Conservation (phyloP, 2,888 invertebrate genomes). For the Drosophila incognita region DNA sequence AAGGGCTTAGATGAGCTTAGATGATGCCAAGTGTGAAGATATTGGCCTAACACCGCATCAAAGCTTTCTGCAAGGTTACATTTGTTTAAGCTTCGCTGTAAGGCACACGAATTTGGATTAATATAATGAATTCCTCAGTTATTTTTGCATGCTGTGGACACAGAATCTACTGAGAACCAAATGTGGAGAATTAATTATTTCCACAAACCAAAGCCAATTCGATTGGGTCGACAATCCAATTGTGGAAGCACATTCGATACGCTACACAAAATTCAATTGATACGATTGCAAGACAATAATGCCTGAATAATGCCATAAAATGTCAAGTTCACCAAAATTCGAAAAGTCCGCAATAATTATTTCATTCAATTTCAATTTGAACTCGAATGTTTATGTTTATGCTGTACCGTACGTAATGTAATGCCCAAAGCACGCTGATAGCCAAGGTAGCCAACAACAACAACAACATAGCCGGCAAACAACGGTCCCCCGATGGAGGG, state of each 20-base stretch:
- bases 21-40: conserved; percentile 33
- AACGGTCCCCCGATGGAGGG: conserved; percentile 43
- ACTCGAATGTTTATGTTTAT: conserved; percentile 68
- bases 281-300: conserved; percentile 27
- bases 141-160: neutral
- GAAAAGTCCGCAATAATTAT: conserved; percentile 67
- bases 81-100: neutral
- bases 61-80: conserved; percentile 4
- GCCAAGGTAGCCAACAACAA: conserved; percentile 17
- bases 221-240: conserved; percentile 39
- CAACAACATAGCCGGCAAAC: conserved; percentile 13
- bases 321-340: conserved; percentile 73
- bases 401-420: conserved; percentile 38
- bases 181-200: conserved; percentile 21
- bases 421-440: conserved; percentile 39
- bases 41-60: neutral
- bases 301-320: conserved; percentile 57
- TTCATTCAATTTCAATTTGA: conserved; percentile 73
- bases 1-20: conserved; percentile 54
- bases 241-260: conserved; percentile 43
- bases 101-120: neutral
- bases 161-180: neutral
- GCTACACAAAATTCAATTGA: conserved; percentile 20
- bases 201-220: conserved; percentile 41
- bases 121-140: neutral